These are phyloP conservation scores for Bombus huntii DNA, from an alignment of 1,140 invertebrate genomes.

Conservation along the genomic window DNA sequence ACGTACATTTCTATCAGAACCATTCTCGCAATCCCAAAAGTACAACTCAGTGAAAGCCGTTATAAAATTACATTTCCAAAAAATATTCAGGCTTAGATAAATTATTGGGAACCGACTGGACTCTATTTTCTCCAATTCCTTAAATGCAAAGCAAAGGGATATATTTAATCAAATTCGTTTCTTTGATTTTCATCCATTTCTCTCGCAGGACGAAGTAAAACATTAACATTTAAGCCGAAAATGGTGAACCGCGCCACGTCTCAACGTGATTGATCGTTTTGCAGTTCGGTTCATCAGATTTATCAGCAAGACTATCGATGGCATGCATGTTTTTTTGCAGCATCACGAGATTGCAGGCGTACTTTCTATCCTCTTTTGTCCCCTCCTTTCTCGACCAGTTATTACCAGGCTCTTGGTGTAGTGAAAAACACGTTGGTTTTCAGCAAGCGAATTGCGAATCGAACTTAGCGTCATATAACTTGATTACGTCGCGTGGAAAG, in stretches of 20 bases:
- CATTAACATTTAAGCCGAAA: neutral
- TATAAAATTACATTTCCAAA: neutral
- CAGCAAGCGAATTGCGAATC: constrained; percentile 73
- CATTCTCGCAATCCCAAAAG: neutral
- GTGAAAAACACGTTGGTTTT: constrained; percentile 76
- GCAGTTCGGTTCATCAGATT: constrained; percentile 49
- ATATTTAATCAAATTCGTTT: neutral
- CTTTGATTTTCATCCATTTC: too few species aligned
- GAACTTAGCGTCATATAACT: constrained; percentile 75
- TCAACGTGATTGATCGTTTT: constrained; percentile 43
- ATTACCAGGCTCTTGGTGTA: constrained; percentile 57
- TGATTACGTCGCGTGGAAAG: constrained; percentile 70
- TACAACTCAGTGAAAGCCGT: neutral
- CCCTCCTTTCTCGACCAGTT: constrained; percentile 65
- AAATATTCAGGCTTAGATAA: neutral
- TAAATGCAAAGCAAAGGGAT: too few species aligned
- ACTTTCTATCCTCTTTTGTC: constrained; percentile 44
- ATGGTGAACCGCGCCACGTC: neutral
- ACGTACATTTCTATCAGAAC: neutral
- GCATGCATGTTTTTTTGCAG: constrained; percentile 68
- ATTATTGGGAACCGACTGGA: too few species aligned
- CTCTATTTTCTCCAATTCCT: too few species aligned
- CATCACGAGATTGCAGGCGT: constrained; percentile 69
- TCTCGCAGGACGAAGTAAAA: neutral
- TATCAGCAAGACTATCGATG: constrained; percentile 51